Conservation (phyloP, 2,113 vertebrate species). For the Haliaeetus leucogaster region DNA sequence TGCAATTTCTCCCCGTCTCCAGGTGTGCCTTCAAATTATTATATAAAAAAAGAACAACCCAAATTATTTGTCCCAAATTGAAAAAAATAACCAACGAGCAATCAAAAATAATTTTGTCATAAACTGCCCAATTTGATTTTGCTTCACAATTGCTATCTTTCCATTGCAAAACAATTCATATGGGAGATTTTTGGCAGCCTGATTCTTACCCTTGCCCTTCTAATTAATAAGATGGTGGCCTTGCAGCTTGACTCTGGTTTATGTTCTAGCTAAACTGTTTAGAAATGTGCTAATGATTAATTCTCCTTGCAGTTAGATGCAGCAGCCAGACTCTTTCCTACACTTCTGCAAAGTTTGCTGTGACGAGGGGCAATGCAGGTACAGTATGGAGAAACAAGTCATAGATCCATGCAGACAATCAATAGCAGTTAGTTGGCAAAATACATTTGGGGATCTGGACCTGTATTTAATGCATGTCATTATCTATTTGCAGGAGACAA, state of each 20-base stretch:
- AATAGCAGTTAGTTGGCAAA: background rate
- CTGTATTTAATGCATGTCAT: background rate
- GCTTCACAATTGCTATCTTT: accelerated
- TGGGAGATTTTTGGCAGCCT: background rate
- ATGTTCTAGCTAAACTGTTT: background rate
- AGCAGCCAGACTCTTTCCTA: background rate
- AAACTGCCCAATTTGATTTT: background rate
- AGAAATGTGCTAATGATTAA: background rate
- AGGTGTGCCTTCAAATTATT: background rate
- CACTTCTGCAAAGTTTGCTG: background rate
- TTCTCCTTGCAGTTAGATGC: background rate
- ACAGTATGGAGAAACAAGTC: background rate
- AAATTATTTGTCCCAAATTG: background rate
- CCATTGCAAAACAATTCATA: background rate
- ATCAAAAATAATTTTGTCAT: background rate
- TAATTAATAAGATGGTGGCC: background rate
- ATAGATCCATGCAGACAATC: background rate
- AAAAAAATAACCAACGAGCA: background rate
- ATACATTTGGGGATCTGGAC: background rate
- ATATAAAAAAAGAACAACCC: background rate
- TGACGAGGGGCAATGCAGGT: background rate
- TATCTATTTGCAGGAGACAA: background rate
- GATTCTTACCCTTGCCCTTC: background rate
- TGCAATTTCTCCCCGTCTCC: background rate
- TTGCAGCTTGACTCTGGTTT: background rate